Evolutionary conservation across 2,888 invertebrate genomes (phyloP), one percentile per base, ranked within the genome.

Genomic region (Aethes cnicana): DNA sequence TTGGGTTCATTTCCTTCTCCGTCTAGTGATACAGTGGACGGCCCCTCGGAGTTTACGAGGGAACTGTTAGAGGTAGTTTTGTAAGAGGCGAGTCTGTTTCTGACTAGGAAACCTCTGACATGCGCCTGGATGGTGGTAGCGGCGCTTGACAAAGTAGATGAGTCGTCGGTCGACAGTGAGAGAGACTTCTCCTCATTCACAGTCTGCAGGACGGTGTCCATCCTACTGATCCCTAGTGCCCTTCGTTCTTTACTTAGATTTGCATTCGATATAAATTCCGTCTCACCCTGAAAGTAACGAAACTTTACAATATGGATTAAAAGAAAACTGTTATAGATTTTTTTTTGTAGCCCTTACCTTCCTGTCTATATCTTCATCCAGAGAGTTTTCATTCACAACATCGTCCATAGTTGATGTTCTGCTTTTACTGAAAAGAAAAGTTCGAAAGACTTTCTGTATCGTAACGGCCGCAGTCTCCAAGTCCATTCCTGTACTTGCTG

Each of bases 111-210:
- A 1, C 94, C 94, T 54, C 94, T 87, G 35, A 94, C 92, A 37
- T 93, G 92, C 3, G 93, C 92, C 78, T 94, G 94, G 59, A 94
- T 93, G 63, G 91, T 91, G 2, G 92, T 92, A 23, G 93, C 93
- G 11, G 91, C 92, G 68, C 91, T 91, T 14, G 90, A 90, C 49
- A 90, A 62, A 14, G 87, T 84, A 9, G 90, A 89, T 7, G 90
- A 90, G 57, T 90, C 90, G 55, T 90, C 90, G 17, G 88, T 89
- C 16, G 90, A 90, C 49, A 85, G 68, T 0, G 90, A 90, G 26
- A 89, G 63, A 14, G 88, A 88, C 58, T 90, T 90, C 65, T 90
- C 90, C 66, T 90, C 90, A 47, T 88, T 89, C n/a, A 90, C 89
- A 6, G 90, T 90, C 72, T 90, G 90, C 37, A 90, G 68, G 12